These are phyloP conservation scores for Anguilla megastoma DNA, from an alignment of 2,797 vertebrate genomes.

Conservation along the genomic window DNA sequence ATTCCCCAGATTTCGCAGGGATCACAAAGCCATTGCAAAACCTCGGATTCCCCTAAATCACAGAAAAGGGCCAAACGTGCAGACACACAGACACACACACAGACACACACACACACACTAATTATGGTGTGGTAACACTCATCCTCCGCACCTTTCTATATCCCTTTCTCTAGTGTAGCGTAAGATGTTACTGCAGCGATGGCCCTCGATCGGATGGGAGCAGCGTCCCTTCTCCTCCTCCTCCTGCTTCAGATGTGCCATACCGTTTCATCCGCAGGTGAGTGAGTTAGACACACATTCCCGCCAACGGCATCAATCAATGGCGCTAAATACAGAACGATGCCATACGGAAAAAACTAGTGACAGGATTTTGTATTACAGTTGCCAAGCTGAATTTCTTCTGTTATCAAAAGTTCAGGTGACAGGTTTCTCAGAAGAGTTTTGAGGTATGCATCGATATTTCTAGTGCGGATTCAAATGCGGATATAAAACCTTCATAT, in stretches of 20 bases:
- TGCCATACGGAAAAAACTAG: neutral
- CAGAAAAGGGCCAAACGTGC: neutral
- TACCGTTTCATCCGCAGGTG: constrained; percentile 38
- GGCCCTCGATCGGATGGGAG: constrained; percentile 31
- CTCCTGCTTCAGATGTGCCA: constrained; percentile 30
- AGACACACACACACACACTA: constrained; percentile 3
- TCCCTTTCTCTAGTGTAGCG: neutral
- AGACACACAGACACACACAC: neutral
- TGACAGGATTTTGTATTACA: neutral
- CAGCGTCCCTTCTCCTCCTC: constrained; percentile 23
- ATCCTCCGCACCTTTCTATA: constrained; percentile 11
- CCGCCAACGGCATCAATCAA: neutral
- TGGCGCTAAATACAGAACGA: neutral
- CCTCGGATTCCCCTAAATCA: neutral
- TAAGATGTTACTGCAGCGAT: constrained; percentile 32
- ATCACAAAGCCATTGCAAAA: constrained; percentile 23
- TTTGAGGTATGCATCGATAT: neutral
- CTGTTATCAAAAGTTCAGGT: neutral
- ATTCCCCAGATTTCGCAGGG: neutral
- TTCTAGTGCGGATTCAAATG: neutral
- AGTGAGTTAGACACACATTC: constrained; percentile 35
- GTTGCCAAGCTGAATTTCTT: neutral
- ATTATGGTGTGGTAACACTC: neutral
- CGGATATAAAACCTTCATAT: neutral
- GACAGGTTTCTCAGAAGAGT: neutral